Base-by-base conservation (phyloP, 2,113 vertebrate species). In the Hemichromis elongatus region DNA sequence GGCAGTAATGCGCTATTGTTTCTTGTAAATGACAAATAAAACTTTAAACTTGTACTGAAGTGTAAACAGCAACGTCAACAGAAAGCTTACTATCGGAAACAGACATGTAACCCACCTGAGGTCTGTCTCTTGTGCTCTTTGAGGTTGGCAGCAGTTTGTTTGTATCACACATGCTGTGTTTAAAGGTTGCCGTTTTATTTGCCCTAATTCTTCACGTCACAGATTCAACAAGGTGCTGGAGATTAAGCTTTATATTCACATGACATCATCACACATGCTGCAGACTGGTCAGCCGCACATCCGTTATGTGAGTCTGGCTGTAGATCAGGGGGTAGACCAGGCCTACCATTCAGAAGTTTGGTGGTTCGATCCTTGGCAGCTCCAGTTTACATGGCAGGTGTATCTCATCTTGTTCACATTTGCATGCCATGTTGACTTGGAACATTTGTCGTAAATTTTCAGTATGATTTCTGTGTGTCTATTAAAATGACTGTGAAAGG, bases 341-440 rank as follows among this genome's bases (percentile, higher is more conserved):
- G 59, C 4, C 10, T 63, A 37, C 30, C 0, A 0, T 63, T 63
- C 59, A 37, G 59, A 12, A 63, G 59, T 30, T 3, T 37, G 18
- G 18, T n/a, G 6, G 18, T 37, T 63, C 6, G 2, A 63, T n/a
- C 30, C 30, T 18, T 35, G 30, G 57, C 30, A 35, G 57, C 57
- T 63, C 4, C 59, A 63, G 59, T 37, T 30, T 63, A 63, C 59
- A n/a, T 37, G 4, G 59, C 59, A 68, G 57, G 18, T 1, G 1
- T 12, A n/a, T 9, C 10, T 45, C 42, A 13, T 14, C 13, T 45
- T 45, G 42, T 14, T 13, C 42, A 45, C 5, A 5, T 45, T 9
- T 45, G 14, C 12, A 45, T 68, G n/a, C 35, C 63, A 42, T 42
- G 37, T 16, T 68, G 37, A 68, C 63, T 68, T 42, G 33, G 42